Percentiles rank a stretch among this genome's conserved stretches.
Conservation (phyloP, 2,888 invertebrate genomes). For the Epinotia demarniana region DNA sequence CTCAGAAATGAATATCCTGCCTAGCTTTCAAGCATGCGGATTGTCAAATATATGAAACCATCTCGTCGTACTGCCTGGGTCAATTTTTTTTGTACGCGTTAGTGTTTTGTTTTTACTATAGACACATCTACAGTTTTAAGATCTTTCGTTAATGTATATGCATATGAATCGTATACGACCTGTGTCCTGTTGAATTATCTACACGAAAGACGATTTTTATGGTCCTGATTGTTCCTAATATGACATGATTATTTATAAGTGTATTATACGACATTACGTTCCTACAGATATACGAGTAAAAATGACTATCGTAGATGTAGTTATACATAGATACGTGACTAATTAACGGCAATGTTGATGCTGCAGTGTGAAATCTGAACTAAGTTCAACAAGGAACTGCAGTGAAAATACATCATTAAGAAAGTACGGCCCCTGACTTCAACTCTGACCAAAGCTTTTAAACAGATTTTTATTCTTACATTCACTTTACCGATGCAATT, state of each 20-base stretch:
- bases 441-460: conserved; percentile 24
- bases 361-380: neutral
- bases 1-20: no score
- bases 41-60: no score
- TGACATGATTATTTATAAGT: no score
- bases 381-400: neutral
- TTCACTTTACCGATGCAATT: conserved; percentile 26
- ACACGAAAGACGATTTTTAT: neutral
- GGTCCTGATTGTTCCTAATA: neutral
- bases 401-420: conserved; percentile 32
- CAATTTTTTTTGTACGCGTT: neutral
- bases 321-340: neutral
- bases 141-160: neutral
- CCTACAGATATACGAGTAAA: neutral
- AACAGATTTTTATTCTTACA: conserved; percentile 8
- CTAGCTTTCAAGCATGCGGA: no score
- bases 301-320: neutral
- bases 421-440: conserved; percentile 8
- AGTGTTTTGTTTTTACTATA: no score
- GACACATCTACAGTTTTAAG: neutral
- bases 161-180: no score
- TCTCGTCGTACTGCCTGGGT: neutral
- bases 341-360: neutral
- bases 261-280: no score
- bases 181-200: neutral